Percentiles rank a stretch among this genome's conserved stretches.
Conservation (phyloP, 2,113 vertebrate genomes). For the Scomber japonicus region DNA sequence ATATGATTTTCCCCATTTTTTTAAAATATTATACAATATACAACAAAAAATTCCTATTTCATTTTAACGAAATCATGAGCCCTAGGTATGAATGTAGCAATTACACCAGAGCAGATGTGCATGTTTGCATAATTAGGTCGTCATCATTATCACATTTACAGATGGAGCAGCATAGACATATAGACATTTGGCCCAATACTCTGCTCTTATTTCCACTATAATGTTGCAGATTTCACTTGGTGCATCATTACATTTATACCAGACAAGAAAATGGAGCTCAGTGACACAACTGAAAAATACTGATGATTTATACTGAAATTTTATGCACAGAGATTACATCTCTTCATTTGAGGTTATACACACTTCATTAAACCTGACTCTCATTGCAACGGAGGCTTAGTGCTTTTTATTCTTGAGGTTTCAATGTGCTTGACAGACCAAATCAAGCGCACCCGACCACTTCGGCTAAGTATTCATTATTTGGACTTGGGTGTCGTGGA, state of each 20-base stretch:
- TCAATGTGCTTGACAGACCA: slow-evolving; percentile 51
- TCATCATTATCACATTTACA: slow-evolving; percentile 23
- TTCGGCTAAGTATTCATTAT: slow-evolving; percentile 54
- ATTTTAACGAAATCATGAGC: neutral
- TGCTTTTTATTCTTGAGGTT: slow-evolving; percentile 47
- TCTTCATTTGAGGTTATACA: slow-evolving; percentile 37
- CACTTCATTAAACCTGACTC: slow-evolving; percentile 49
- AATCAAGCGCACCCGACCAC: slow-evolving; percentile 51
- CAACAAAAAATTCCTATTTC: neutral
- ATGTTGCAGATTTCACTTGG: slow-evolving; percentile 11
- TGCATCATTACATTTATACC: slow-evolving; percentile 6
- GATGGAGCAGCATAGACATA: neutral
- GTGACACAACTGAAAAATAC: slow-evolving; percentile 6
- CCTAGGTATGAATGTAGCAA: neutral
- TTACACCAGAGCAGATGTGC: slow-evolving; percentile 34
- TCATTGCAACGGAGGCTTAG: slow-evolving; percentile 15
- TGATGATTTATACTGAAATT: slow-evolving; percentile 15
- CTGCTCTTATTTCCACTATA: slow-evolving; percentile 3
- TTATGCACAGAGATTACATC: slow-evolving; percentile 27
- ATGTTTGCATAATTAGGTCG: slow-evolving; percentile 22
- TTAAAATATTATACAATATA: too few species aligned
- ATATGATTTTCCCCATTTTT: neutral
- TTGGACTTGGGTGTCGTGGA: slow-evolving; percentile 50
- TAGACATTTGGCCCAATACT: neutral
- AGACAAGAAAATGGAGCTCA: slow-evolving; percentile 19